Evolutionary conservation across 2,113 vertebrate genomes (phyloP).

Genomic region (Anolis sagrei): DNA sequence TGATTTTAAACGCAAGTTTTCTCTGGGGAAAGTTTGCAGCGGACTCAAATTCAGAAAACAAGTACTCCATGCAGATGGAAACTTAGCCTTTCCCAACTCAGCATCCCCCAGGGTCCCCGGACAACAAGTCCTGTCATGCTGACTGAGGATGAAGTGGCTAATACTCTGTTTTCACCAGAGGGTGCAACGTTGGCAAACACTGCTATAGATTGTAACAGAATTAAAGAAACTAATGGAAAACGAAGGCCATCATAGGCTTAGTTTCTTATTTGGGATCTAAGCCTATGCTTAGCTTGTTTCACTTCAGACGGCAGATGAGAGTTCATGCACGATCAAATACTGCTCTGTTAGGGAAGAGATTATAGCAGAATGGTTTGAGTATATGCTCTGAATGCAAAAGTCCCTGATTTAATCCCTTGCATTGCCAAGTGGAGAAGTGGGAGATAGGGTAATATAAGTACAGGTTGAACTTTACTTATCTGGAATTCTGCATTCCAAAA

Average conservation of each 20-base stretch:
- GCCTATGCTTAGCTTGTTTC: neutral
- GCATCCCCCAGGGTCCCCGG: too few relatives aligned
- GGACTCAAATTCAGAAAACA: neutral
- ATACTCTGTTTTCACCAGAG: too few relatives aligned
- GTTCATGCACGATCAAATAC: neutral
- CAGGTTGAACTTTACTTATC: too few relatives aligned
- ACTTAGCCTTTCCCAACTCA: too few relatives aligned
- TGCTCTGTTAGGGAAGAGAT: neutral
- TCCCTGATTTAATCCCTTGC: neutral
- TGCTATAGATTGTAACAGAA: too few relatives aligned
- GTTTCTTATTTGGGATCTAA: neutral
- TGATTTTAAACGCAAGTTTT: neutral
- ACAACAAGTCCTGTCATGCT: too few relatives aligned
- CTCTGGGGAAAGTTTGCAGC: neutral
- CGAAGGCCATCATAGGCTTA: too few relatives aligned
- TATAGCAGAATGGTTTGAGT: neutral
- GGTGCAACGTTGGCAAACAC: too few relatives aligned
- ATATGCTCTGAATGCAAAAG: neutral
- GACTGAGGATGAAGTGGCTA: too few relatives aligned
- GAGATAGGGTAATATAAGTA: neutral
- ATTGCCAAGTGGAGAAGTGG: neutral
- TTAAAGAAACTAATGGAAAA: too few relatives aligned
- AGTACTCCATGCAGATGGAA: too few relatives aligned
- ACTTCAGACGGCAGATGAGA: neutral
- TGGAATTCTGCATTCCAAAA: too few relatives aligned